Evolutionary conservation across 2,113 vertebrate species (phyloP), one percentile per base, ranked within the genome.

Genomic region (Hoplias malabaricus): DNA sequence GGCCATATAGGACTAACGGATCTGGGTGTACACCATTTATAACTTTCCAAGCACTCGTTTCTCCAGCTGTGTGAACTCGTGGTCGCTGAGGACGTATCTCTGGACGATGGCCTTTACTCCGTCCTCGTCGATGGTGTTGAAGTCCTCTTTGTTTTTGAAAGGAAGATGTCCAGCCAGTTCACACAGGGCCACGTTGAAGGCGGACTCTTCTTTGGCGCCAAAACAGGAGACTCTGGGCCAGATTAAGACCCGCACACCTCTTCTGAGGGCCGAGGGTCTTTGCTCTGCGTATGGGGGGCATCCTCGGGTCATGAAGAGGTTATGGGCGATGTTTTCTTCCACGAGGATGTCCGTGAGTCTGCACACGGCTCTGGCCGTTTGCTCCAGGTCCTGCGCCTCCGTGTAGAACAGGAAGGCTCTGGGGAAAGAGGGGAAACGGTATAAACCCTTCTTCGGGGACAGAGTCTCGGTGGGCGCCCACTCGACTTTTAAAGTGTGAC

Each of bases 141-240:
- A 98, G 77, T 95, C 93, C 27, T 84, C 48, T 46, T 85, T 84
- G 13, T 90, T 88, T 63, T 96, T 95, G 53, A 96, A 86, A 0
- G 96, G 94, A 21, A 98, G 90, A 87, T 96, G 93, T 4, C 97
- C 97, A 0, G 95, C 96, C 66, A 99, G 89, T 79, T 98, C 97
- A 81, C 96, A 99, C 0, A 99, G 85, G 0, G 97, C 97, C n/a
- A 97, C 95, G 1, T 90, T 95, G 77, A 99, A 95, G 0, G 92
- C 93, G 0, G 90, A 86, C 0, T 91, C 86, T 50, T 93, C 93
- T 85, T 98, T 95, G 3, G 89, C 79, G 1, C 95, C 96, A 3
- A 97, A 96, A 82, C 90, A 87, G 6, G 95, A 87, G 31, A 67
- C 71, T 14, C 96, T 90, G 5, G 95, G 91, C 96, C 96, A 99